These are phyloP conservation scores for Buathra laborator DNA, from an alignment of 2,888 invertebrate species.

Conservation along the genomic window DNA sequence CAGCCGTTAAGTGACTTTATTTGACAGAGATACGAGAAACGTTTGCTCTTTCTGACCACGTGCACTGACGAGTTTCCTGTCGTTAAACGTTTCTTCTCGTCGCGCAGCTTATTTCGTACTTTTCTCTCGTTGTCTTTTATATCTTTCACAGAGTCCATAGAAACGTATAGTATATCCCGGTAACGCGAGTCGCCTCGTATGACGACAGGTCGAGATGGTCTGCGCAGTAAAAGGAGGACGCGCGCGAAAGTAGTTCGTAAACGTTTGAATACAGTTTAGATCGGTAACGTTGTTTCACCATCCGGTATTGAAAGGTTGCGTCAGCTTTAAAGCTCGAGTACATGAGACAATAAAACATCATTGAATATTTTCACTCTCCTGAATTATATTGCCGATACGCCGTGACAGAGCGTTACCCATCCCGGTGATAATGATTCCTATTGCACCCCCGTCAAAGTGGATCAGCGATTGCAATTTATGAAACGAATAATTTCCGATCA, in stretches of 20 bases:
- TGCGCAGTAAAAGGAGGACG: constrained; percentile 74
- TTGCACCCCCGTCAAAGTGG: not conserved
- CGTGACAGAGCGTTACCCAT: not conserved
- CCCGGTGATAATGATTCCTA: constrained; percentile 7
- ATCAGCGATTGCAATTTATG: constrained; percentile 9
- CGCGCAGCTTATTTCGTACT: constrained; percentile 17
- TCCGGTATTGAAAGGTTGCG: constrained; percentile 77
- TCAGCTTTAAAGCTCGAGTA: constrained; percentile 71
- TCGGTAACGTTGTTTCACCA: constrained; percentile 71
- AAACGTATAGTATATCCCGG: too few relatives aligned
- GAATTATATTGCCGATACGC: not conserved
- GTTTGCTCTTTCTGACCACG: constrained; percentile 59
- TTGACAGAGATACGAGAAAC: constrained; percentile 33
- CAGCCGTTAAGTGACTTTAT: constrained; percentile 61
- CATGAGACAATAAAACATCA: constrained; percentile 40
- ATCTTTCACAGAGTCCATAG: not conserved
- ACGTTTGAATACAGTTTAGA: constrained; percentile 77
- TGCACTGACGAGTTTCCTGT: constrained; percentile 45
- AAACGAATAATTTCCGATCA: constrained; percentile 8
- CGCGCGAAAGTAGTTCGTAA: constrained; percentile 76
- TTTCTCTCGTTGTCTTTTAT: not conserved
- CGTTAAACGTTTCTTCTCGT: constrained; percentile 50
- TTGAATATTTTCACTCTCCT: not conserved
- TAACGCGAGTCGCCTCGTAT: too few relatives aligned
- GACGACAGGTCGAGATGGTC: constrained; percentile 14